Evolutionary conservation across 2,888 invertebrate genomes (phyloP), one percentile per base, ranked within the genome.

Genomic region (Oligia fasciuncula): DNA sequence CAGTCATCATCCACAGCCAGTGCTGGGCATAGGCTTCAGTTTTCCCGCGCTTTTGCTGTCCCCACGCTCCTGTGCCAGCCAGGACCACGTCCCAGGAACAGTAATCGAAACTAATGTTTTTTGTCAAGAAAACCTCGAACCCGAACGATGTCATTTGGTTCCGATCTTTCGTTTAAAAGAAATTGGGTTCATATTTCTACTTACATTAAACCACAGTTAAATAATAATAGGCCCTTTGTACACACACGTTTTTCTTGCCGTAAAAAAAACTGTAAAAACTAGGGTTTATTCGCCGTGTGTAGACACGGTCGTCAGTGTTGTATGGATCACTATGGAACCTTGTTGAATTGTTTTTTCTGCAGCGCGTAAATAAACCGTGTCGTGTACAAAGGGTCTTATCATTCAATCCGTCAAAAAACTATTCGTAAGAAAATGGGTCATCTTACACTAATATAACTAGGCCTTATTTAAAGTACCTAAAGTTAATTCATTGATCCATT

Each of bases 401-500:
- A 23, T 62, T n/a, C 11, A 40, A n/a, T 60, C 17, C 11, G 11
- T n/a, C 0, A 40, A 1, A 71, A 40, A 62, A 62, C 60, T 11
- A n/a, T 40, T 70, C 40, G 6, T n/a, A 71, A 6, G 19, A 71
- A 71, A 62, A 71, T n/a, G 40, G 40, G 40, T 43, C 11, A 40
- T 43, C 19, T 57, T 60, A 70, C 17, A 57, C 54, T 40, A 57
- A 62, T 40, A 70, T 23, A 57, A 54, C 70, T 11, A 57, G 9
- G 23, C 9, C 70, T 40, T 57, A 57, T 17, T 19, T 43, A 17
- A 4, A 71, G 62, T 71, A 71, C 71, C 71, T 62, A 71, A 62
- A n/a, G 40, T 71, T 13, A 63, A 62, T 43, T 62, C 17, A 62
- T 17, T 62, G 71, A 63, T 71, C 71, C 71, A 71, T 71, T 63